Percentiles rank a stretch among this genome's conserved stretches.
These are phyloP conservation scores for Dicranocentrus wangi DNA, from an alignment of 2,888 invertebrate species.

Conservation along the genomic window DNA sequence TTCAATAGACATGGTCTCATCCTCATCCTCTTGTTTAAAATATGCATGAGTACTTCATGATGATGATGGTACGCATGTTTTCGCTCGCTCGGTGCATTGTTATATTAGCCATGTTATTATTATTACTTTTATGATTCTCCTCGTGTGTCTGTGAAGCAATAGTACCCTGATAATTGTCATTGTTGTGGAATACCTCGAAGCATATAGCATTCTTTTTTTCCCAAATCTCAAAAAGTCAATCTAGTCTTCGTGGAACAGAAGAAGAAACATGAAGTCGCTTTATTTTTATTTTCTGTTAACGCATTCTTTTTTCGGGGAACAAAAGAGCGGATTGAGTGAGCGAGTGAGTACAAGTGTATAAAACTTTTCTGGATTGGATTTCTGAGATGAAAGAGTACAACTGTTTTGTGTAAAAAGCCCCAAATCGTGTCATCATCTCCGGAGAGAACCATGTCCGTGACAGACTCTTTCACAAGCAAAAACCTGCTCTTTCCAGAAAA, in stretches of 20 bases:
- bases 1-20: neutral
- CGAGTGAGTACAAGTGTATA: too few species aligned
- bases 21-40: constrained; percentile 7
- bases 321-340: neutral
- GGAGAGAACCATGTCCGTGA: neutral
- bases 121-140: neutral
- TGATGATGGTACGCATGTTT: neutral
- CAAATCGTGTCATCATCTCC: neutral
- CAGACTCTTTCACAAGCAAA: neutral
- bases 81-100: neutral
- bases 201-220: neutral
- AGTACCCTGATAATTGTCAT: constrained; percentile 13
- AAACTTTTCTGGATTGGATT: neutral
- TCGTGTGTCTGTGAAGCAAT: neutral
- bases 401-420: neutral
- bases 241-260: neutral
- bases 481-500: neutral
- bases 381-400: constrained; percentile 10
- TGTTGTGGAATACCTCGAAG: neutral
- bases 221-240: constrained; percentile 5
- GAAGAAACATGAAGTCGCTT: neutral
- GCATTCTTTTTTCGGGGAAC: neutral
- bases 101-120: constrained; percentile 8
- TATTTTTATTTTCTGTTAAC: constrained; percentile 10
- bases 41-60: neutral